Conservation (phyloP, 2,797 vertebrate genomes). For the Tamandua tetradactyla region DNA sequence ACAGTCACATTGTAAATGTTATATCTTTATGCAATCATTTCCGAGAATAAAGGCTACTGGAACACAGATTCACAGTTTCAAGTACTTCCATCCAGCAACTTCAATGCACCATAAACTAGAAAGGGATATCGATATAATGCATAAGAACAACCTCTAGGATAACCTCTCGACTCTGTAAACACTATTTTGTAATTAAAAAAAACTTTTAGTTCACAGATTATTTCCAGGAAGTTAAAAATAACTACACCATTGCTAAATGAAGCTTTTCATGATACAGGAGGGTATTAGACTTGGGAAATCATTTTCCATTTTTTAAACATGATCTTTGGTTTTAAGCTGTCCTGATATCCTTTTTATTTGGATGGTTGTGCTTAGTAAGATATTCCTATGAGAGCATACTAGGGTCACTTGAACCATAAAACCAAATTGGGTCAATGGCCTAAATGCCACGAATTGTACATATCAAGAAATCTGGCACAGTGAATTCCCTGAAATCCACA, state of each 20-base stretch:
- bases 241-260: conserved; percentile 1
- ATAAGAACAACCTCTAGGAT: no score
- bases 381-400: conserved; percentile 10
- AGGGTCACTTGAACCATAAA: conserved; percentile 3
- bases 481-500: not conserved
- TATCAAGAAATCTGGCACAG: not conserved
- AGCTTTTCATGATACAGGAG: conserved; percentile 30
- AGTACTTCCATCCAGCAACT: no score
- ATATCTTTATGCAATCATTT: no score
- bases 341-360: conserved; percentile 3
- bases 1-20: no score
- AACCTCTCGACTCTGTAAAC: no score
- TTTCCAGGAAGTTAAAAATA: conserved; percentile 64
- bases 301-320: conserved; percentile 55
- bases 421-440: not conserved
- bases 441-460: no score
- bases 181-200: conserved; percentile 42
- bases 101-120: no score
- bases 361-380: conserved; percentile 31
- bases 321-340: conserved; percentile 67
- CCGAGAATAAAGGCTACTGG: no score
- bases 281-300: not conserved
- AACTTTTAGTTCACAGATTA: conserved; percentile 28
- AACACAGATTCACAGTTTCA: no score
- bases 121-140: no score